A percentile compares a stretch with the other conserved stretches of the same genome.
Evolutionary conservation across 2,113 vertebrate genomes (phyloP).

Genomic region (Aegithalos caudatus): DNA sequence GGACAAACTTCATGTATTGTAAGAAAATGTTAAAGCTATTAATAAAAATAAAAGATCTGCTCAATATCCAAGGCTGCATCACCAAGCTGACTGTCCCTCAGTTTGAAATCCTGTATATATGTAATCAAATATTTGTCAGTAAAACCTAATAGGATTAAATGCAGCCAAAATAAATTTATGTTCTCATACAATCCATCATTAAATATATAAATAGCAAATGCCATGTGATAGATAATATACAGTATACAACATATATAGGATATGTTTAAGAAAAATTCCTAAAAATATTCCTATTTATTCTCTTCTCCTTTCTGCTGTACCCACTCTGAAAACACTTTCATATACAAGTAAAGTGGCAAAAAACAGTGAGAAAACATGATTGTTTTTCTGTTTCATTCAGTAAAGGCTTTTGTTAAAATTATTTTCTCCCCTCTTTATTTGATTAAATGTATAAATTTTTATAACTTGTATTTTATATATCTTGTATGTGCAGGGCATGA

Average conservation of each 20-base stretch:
- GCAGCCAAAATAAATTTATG: not conserved
- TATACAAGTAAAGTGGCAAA: not conserved
- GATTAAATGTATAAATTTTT: not conserved
- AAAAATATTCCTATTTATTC: not conserved
- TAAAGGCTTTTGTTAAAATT: not conserved
- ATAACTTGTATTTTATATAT: not conserved
- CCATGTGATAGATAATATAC: not conserved
- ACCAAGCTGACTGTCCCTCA: not conserved
- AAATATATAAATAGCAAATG: not conserved
- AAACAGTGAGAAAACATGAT: not conserved
- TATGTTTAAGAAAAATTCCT: not conserved
- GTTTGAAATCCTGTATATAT: not conserved
- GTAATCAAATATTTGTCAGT: constrained; percentile 12
- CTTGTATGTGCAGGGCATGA: not conserved
- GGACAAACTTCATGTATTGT: not conserved
- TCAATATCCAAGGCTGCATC: not conserved
- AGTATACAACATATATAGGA: not conserved
- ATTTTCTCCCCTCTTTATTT: not conserved
- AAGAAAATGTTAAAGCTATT: not conserved
- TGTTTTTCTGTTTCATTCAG: not conserved
- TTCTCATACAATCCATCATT: not conserved
- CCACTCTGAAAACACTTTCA: not conserved
- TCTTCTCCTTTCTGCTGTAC: not conserved
- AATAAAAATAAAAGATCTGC: not conserved
- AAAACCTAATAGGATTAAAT: not conserved